These are phyloP conservation scores for Cyprinella venusta DNA, from an alignment of 2,797 vertebrate species.

Conservation along the genomic window DNA sequence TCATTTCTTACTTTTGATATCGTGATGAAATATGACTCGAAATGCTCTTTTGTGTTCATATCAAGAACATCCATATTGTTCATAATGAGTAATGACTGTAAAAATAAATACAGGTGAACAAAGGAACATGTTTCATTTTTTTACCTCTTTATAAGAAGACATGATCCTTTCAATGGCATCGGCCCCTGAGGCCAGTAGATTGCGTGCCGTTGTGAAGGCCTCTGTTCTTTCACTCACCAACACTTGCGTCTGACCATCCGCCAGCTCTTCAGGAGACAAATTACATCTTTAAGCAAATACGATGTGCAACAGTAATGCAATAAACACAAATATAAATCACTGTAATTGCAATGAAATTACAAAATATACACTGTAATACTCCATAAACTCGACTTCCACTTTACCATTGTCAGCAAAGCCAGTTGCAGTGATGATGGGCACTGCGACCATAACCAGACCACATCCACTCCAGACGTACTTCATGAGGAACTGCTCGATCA, in stretches of 20 bases:
- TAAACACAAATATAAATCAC: neutral
- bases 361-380: neutral
- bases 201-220: slow-evolving; percentile 96
- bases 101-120: neutral
- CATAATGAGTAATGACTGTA: neutral
- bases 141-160: slow-evolving; percentile 99
- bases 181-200: slow-evolving; percentile 91
- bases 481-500: slow-evolving; percentile 99
- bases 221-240: slow-evolving; percentile 98
- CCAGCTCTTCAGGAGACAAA: slow-evolving; percentile 77
- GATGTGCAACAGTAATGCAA: neutral
- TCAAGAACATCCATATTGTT: neutral
- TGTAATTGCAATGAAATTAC: neutral
- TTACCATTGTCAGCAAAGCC: slow-evolving; percentile 96
- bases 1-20: neutral
- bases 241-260: slow-evolving; percentile 88
- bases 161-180: slow-evolving; percentile 99
- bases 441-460: slow-evolving; percentile 96
- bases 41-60: neutral
- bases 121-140: neutral
- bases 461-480: slow-evolving; percentile 98
- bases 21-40: neutral
- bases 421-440: slow-evolving; percentile 96
- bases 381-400: neutral
- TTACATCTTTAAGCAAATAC: neutral